phyloP scores from a whole-genome alignment of 2,113 vertebrate genomes.

The Podilymbus podiceps region DNA sequence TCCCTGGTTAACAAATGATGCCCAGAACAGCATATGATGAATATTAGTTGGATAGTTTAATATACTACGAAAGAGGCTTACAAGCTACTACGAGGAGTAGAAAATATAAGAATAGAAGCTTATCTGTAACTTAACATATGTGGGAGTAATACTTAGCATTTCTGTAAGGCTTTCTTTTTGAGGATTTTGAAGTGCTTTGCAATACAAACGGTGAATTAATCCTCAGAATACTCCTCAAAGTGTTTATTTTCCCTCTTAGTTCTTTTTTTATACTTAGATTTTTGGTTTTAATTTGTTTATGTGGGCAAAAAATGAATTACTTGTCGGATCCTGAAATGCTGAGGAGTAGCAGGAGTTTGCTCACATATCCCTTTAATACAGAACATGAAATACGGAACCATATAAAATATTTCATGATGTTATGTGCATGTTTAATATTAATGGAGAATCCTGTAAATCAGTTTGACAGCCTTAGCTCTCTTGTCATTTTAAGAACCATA shows the following conservation, averaged over 20 bases:
- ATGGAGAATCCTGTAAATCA: background rate
- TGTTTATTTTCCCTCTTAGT: background rate
- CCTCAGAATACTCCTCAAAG: background rate
- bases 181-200: slow-evolving; percentile 38
- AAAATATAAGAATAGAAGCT: slow-evolving; percentile 14
- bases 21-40: background rate
- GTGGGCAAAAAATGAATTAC: background rate
- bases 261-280: background rate
- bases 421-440: background rate
- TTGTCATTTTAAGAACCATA: background rate
- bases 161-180: background rate
- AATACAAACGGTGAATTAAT: slow-evolving; percentile 18
- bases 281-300: background rate
- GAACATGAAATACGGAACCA: background rate
- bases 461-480: background rate
- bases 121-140: slow-evolving; percentile 37
- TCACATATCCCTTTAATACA: background rate
- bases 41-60: slow-evolving; percentile 36
- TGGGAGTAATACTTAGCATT: slow-evolving; percentile 47
- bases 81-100: background rate
- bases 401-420: background rate
- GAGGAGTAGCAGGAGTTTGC: background rate
- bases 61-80: slow-evolving; percentile 27
- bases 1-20: slow-evolving; percentile 38
- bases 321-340: background rate